Conservation (phyloP, 2,888 invertebrate species). For the Eretmocerus hayati region DNA sequence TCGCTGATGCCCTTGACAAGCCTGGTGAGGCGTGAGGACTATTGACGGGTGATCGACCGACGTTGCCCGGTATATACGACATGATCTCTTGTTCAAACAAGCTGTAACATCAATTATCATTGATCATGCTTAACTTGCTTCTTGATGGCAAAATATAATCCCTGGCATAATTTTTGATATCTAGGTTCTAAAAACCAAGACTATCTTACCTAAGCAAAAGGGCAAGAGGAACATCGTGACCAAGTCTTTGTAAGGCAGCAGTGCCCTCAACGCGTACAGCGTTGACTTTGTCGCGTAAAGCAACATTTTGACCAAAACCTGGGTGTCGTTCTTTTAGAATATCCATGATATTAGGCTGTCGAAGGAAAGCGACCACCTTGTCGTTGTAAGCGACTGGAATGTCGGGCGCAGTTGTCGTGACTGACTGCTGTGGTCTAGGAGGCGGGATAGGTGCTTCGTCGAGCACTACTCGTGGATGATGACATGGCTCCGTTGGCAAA, state of each 20-base stretch:
- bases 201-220: slow-evolving; percentile 74
- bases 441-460: slow-evolving; percentile 68
- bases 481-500: slow-evolving; percentile 74
- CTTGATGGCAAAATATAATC: neutral
- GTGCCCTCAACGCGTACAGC: slow-evolving; percentile 85
- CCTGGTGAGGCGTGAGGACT: slow-evolving; percentile 77
- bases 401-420: slow-evolving; percentile 52
- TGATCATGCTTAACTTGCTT: too few species aligned
- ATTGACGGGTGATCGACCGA: slow-evolving; percentile 51
- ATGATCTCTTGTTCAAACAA: slow-evolving; percentile 97
- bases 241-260: slow-evolving; percentile 73
- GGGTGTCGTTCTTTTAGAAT: slow-evolving; percentile 79
- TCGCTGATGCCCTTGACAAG: slow-evolving; percentile 64
- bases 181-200: too few species aligned
- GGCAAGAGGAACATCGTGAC: slow-evolving; percentile 90
- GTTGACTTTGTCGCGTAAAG: slow-evolving; percentile 79
- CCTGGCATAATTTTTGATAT: too few species aligned
- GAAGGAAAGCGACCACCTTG: slow-evolving; percentile 90
- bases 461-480: slow-evolving; percentile 49
- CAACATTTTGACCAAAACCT: slow-evolving; percentile 61
- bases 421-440: slow-evolving; percentile 59
- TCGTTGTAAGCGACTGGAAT: slow-evolving; percentile 92
- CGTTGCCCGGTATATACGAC: slow-evolving; percentile 78
- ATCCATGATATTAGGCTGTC: slow-evolving; percentile 90
- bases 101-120: slow-evolving; percentile 53